A percentile compares a stretch with the other conserved stretches of the same genome.
phyloP scores from a whole-genome alignment of 2,888 invertebrate species.

The Cabera pusaria region DNA sequence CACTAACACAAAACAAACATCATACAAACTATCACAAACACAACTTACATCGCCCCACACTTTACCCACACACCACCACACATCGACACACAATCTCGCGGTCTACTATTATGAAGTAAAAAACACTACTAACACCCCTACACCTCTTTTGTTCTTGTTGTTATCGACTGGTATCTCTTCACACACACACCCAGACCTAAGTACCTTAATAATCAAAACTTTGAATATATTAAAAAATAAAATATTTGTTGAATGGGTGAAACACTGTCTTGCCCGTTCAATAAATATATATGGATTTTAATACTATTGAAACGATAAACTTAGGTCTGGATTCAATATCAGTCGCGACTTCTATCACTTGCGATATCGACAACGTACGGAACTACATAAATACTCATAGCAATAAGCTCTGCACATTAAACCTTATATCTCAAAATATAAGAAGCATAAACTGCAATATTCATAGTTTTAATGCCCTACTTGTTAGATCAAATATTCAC shows the following conservation, averaged over 20 bases:
- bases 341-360: not conserved
- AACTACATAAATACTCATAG: not conserved
- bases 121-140: too few species aligned
- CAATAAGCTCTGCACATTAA: slow-evolving; percentile 5
- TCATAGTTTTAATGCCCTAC: slow-evolving; percentile 19
- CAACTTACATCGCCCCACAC: too few species aligned
- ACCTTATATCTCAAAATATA: slow-evolving; percentile 31
- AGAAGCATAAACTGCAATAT: slow-evolving; percentile 31
- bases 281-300: not conserved
- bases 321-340: slow-evolving; percentile 6
- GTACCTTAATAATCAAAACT: too few species aligned
- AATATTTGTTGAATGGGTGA: not conserved
- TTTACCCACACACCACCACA: too few species aligned
- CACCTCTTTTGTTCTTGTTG: too few species aligned
- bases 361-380: slow-evolving; percentile 2
- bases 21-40: too few species aligned
- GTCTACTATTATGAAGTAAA: too few species aligned
- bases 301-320: slow-evolving; percentile 8
- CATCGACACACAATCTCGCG: too few species aligned
- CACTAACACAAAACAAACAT: too few species aligned
- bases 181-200: too few species aligned
- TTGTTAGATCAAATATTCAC: slow-evolving; percentile 14
- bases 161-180: too few species aligned
- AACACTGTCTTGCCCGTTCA: not conserved
- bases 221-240: too few species aligned